Base-by-base conservation (phyloP, 2,113 vertebrate genomes). In the Pseudopipra pipra region DNA sequence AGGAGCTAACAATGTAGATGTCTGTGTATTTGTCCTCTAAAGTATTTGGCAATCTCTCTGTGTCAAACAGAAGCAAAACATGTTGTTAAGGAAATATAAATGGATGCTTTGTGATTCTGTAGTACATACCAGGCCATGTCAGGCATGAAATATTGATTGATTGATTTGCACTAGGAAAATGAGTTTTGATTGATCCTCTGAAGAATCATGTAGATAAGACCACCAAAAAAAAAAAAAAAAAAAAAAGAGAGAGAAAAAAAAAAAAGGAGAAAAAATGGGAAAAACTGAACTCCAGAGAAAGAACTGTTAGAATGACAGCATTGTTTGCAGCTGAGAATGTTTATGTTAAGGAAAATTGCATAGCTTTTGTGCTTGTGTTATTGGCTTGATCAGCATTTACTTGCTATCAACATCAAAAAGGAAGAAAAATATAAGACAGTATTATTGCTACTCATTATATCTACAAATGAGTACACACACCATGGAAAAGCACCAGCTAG, bases 61-160 rank as follows among this genome's bases (percentile, higher is more conserved):
- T 91, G 51, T 59, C 91, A 87, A 96, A 85, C 62, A 67, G 54
- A 85, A 85, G 46, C 37, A 62, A 91, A 95, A 91, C 18, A 49
- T 8, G 25, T 63, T 87, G 65, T 91, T 93, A 77, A 93, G 47
- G 55, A 79, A 95, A 83, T 74, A 62, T 62, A 83, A 96, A 76
- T 59, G 25, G 25, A 28, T 55, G 65, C 13, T 82, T 84, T 93
- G 66, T 81, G 47, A 85, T 86, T 87, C 76, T 87, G 41, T 62
- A 55, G 56, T 85, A 82, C 4, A 1, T 78, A 87, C 82, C 62
- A 66, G 49, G 25, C 70, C 73, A 49, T 93, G 77, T 91, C 70
- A 87, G 66, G 62, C 62, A 85, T 58, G 56, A 94, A 44, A 71
- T 92, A 85, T 8, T 75, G 88, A 47, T 78, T 94, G 93, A 93